Evolutionary conservation across 2,888 invertebrate genomes (phyloP), one percentile per base, ranked within the genome.

Genomic region (Pimpla rufipes): DNA sequence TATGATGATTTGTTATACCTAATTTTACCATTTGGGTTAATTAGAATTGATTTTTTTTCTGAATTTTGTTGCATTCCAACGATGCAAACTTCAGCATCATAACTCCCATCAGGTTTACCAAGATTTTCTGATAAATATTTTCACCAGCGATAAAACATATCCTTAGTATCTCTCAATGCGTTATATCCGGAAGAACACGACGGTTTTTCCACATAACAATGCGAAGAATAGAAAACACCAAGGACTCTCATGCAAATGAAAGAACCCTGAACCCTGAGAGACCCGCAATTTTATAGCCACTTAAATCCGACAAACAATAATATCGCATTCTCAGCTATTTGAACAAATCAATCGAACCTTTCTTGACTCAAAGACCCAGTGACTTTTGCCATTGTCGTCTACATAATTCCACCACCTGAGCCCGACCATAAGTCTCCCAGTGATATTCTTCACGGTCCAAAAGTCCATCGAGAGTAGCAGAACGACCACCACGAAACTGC

Each of bases 361-460:
- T 94, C 97, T 95, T 0, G 98, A 96, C 94, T 99, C 99, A 93
- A 98, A 99, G 18, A 99, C 97, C 99, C 99, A 99, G 93, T 99
- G 98, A 68, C 99, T 99, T 88, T 97, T 96, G 47, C 99, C 99
- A 85, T 98, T 97, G 89, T 98, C 99, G 92, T 99, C 99, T 0
- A 99, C 98, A 92, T 99, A 98, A 94, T 99, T 99, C 99, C 99
- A 99, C 99, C 99, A 99, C 86, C 99, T 95, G 21, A 99, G 94
- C 0, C 99, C 99, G 23, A 99, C 99, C 93, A 99, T 95, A 59
- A 99, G 94, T 70, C 99, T 95, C 42, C 99, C 99, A 83, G 98
- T 98, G 64, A 99, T 97, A 93, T 99, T 99, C 94, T 99, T 99
- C 0, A 99, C 99, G 13, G 98, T 98, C 99, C 99, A 99, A 94